Percentiles rank a stretch among this genome's conserved stretches.
phyloP scores from a whole-genome alignment of 2,113 vertebrate species.

The Ictalurus furcatus region DNA sequence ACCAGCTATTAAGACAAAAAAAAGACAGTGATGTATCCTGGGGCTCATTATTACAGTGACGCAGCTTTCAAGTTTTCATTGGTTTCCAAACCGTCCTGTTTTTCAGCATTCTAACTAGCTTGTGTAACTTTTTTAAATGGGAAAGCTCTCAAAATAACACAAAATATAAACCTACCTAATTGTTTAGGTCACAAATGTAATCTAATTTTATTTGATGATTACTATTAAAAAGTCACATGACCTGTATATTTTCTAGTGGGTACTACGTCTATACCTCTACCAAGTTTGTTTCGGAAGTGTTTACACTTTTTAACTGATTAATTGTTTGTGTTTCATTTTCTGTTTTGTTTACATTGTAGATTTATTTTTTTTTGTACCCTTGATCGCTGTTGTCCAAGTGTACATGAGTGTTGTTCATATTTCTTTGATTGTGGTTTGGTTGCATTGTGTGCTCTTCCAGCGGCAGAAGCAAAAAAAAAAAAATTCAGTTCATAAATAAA shows the following conservation, averaged over 20 bases:
- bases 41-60: not conserved
- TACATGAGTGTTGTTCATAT: conserved; percentile 32
- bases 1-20: not conserved
- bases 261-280: conserved; percentile 3
- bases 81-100: not conserved
- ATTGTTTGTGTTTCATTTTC: conserved; percentile 3
- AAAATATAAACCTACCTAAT: not conserved
- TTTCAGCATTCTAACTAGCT: not conserved
- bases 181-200: not conserved
- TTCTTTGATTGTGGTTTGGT: conserved; percentile 40
- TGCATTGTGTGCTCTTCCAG: conserved; percentile 44
- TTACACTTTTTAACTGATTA: conserved; percentile 43
- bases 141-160: not conserved
- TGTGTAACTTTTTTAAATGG: not conserved
- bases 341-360: not conserved
- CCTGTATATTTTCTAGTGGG: not conserved
- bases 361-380: conserved; percentile 15
- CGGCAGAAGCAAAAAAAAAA: not conserved
- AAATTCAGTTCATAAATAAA: not conserved
- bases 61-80: not conserved
- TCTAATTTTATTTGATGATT: not conserved
- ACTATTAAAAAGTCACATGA: not conserved
- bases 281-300: conserved; percentile 39
- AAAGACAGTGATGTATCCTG: not conserved
- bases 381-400: conserved; percentile 37